A percentile compares a stretch with the other conserved stretches of the same genome.
These are phyloP conservation scores for Zaprionus lachaisei DNA, from an alignment of 1,140 invertebrate genomes.

Conservation along the genomic window DNA sequence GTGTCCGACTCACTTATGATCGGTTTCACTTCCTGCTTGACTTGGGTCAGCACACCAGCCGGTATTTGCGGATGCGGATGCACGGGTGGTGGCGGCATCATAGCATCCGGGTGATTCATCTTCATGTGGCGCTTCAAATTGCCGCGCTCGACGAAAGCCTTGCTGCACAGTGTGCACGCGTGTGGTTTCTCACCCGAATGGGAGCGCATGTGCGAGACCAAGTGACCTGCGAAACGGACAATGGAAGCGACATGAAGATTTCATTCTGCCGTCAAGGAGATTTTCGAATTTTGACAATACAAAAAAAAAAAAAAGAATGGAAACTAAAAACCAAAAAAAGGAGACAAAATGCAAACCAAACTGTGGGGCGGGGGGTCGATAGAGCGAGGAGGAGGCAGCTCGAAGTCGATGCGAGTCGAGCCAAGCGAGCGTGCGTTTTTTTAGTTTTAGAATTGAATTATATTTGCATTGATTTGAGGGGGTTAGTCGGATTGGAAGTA, in stretches of 20 bases:
- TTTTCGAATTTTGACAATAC: conserved; percentile 57
- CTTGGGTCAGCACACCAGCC: conserved; percentile 80
- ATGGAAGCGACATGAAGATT: conserved; percentile 75
- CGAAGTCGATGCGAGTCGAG: conserved; percentile 4
- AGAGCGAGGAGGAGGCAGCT: background rate
- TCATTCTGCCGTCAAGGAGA: conserved; percentile 30
- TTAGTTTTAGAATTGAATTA: background rate
- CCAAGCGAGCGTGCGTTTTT: conserved; percentile 4
- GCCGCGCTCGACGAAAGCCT: conserved; percentile 91
- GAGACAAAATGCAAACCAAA: conserved; percentile 17
- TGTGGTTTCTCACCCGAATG: conserved; percentile 95
- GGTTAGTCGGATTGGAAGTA: background rate
- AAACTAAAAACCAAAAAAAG: background rate
- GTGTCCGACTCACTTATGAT: conserved; percentile 82
- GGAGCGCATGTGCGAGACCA: conserved; percentile 94
- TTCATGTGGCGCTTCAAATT: conserved; percentile 88
- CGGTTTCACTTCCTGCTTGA: conserved; percentile 84
- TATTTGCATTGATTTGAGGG: background rate
- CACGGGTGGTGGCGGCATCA: conserved; percentile 83
- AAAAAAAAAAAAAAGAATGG: background rate
- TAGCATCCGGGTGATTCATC: conserved; percentile 84
- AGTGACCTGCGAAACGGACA: conserved; percentile 87
- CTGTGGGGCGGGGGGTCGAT: background rate
- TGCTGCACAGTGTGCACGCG: conserved; percentile 90
- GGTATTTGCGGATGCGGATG: conserved; percentile 84